Evolutionary conservation across 2,888 invertebrate species (phyloP), one percentile per base, ranked within the genome.

Genomic region (Drepanosiphum platanoidis): DNA sequence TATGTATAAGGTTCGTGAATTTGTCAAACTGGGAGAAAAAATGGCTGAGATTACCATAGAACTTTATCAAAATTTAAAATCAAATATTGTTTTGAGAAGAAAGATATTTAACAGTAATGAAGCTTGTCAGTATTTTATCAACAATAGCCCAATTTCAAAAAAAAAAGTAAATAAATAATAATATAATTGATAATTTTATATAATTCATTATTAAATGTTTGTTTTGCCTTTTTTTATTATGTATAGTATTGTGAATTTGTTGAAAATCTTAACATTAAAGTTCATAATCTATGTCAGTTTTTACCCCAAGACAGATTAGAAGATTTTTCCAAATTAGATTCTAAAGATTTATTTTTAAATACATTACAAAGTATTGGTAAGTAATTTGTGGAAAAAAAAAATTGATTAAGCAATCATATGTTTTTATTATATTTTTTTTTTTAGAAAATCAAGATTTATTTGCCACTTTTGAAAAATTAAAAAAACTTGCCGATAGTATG

Each of bases 281-380:
- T 96, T 4, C 93, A 94, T 88, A 97, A 96, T 90, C 92, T 99
- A 58, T 99, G 98, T 89, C 98, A 98, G 89, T 95, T 99, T 88
- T 90, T 99, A 79, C 98, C 99, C 0, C 99, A 99, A 92, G 98
- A 99, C 89, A 92, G 96, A 87, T 98, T 99, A 0, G 96, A 96
- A 89, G 97, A 97, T 89, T 99, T 99, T 92, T 94, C 97, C 0
- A 96, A 96, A 89, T 94, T 98, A 94, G 93, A 96, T 88, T 92
- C 94, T 0, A 94, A 95, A 87, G 93, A 96, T 87, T 90, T 98
- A 0, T 90, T 99, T 9, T 91, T 93, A 64, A 96, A 95, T 89
- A 98, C 98, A 0, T 93, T 97, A 88, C 92, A 94, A 83, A 95
- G 97, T 0, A 94, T 97, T 0, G 95, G 96, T 27, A 87, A 87